Percentiles rank a stretch among this genome's conserved stretches.
These are phyloP conservation scores for Trematomus bernacchii DNA, from an alignment of 2,797 vertebrate genomes.

Conservation along the genomic window DNA sequence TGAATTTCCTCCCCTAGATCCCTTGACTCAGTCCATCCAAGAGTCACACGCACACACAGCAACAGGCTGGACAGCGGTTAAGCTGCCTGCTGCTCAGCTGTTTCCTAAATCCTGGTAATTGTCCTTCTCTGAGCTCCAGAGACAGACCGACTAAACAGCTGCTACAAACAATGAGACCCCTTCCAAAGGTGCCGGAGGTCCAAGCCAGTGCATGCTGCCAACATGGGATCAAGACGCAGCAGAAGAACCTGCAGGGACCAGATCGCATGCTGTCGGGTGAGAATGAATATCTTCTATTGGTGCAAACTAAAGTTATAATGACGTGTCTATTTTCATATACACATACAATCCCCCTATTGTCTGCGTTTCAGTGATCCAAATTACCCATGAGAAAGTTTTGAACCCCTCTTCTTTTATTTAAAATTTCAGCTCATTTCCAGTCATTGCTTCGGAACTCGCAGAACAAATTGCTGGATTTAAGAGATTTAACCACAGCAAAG, in stretches of 20 bases:
- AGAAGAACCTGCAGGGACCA: constrained; percentile 23
- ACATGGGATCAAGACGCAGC: constrained; percentile 30
- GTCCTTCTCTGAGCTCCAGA: constrained; percentile 47
- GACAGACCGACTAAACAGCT: constrained; percentile 61
- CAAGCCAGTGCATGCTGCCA: constrained; percentile 41
- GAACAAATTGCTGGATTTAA: constrained; percentile 26
- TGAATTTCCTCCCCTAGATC: constrained; percentile 62
- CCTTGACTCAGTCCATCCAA: constrained; percentile 57
- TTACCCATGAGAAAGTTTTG: constrained; percentile 43
- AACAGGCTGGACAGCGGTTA: constrained; percentile 27
- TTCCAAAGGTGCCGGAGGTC: constrained; percentile 50
- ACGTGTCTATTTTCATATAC: constrained; percentile 55
- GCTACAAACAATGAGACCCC: constrained; percentile 65
- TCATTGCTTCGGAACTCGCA: constrained; percentile 33
- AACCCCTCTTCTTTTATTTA: constrained; percentile 28
- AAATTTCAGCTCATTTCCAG: constrained; percentile 28
- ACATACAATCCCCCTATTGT: constrained; percentile 35
- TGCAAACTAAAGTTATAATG: constrained; percentile 49
- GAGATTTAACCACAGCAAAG: constrained; percentile 12
- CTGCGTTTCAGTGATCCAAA: background rate
- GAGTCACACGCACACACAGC: constrained; percentile 47
- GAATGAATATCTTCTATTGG: constrained; percentile 27
- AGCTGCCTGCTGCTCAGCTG: constrained; percentile 65
- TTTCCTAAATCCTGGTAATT: constrained; percentile 71
- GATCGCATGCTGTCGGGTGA: constrained; percentile 21